These are phyloP conservation scores for Eretmocerus hayati DNA, from an alignment of 2,888 invertebrate genomes.

Conservation along the genomic window DNA sequence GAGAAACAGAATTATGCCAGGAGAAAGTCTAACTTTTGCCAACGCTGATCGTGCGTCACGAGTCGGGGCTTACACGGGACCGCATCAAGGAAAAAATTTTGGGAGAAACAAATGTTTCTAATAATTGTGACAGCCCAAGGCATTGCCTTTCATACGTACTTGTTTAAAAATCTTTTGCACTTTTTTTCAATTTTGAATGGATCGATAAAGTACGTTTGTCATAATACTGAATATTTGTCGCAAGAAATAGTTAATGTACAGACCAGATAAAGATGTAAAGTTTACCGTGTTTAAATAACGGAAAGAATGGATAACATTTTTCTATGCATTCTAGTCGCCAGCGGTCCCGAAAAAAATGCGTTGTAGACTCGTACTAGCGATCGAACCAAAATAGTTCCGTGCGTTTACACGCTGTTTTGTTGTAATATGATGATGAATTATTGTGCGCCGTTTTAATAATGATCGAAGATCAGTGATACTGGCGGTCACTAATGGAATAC, in stretches of 20 bases:
- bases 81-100: conserved; percentile 18
- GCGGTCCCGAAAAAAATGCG: conserved; percentile 27
- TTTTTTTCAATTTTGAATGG: conserved; percentile 22
- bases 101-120: not conserved
- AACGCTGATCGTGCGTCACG: conserved; percentile 22
- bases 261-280: no score
- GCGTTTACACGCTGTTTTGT: conserved; percentile 20
- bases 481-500: conserved; percentile 15
- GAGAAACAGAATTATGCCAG: conserved; percentile 1
- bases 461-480: conserved; percentile 12
- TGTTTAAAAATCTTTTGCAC: conserved; percentile 19
- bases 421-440: conserved; percentile 18
- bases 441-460: conserved; percentile 17
- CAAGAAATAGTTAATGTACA: no score
- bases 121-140: conserved; percentile 3
- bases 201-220: no score
- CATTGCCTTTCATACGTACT: conserved; percentile 15
- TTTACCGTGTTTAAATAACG: no score
- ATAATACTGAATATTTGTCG: no score
- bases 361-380: conserved; percentile 22
- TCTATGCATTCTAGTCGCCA: conserved; percentile 41
- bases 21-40: conserved; percentile 13
- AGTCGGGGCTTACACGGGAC: conserved; percentile 21
- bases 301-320: conserved; percentile 18
- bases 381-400: conserved; percentile 20